These are phyloP conservation scores for Oplegnathus fasciatus DNA, from an alignment of 2,113 vertebrate species.

Conservation along the genomic window DNA sequence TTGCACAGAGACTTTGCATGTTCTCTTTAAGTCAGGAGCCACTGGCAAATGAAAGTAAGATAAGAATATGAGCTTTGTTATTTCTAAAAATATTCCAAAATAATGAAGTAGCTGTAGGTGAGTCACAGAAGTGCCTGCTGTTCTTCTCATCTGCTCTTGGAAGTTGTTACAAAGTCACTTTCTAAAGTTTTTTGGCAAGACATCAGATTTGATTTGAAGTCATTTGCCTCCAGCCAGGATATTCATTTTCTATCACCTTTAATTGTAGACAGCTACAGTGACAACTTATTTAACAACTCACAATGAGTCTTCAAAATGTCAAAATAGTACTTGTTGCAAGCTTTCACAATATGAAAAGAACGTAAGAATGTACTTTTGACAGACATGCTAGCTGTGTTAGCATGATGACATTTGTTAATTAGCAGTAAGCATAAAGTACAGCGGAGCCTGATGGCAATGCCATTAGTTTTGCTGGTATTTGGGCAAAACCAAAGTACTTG, in stretches of 20 bases:
- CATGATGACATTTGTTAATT: not conserved
- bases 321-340: not conserved
- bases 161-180: conserved; percentile 44
- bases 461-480: too few species aligned
- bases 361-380: not conserved
- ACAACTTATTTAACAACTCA: conserved; percentile 5
- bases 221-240: conserved; percentile 32
- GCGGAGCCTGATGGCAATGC: not conserved
- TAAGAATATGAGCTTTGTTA: conserved; percentile 44
- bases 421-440: not conserved
- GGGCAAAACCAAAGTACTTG: too few species aligned
- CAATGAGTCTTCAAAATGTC: not conserved
- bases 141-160: conserved; percentile 28
- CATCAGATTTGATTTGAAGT: conserved; percentile 27
- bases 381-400: not conserved
- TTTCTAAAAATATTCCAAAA: conserved; percentile 67
- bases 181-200: conserved; percentile 48
- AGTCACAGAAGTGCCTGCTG: conserved; percentile 33
- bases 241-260: conserved; percentile 7
- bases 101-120: conserved; percentile 64
- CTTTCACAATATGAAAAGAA: conserved; percentile 1
- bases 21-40: conserved; percentile 45
- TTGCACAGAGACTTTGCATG: conserved; percentile 13
- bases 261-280: conserved; percentile 16
- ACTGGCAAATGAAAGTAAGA: conserved; percentile 28